A percentile compares a stretch with the other conserved stretches of the same genome.
Evolutionary conservation across 2,797 vertebrate genomes (phyloP).

Genomic region (Glossophaga mutica): DNA sequence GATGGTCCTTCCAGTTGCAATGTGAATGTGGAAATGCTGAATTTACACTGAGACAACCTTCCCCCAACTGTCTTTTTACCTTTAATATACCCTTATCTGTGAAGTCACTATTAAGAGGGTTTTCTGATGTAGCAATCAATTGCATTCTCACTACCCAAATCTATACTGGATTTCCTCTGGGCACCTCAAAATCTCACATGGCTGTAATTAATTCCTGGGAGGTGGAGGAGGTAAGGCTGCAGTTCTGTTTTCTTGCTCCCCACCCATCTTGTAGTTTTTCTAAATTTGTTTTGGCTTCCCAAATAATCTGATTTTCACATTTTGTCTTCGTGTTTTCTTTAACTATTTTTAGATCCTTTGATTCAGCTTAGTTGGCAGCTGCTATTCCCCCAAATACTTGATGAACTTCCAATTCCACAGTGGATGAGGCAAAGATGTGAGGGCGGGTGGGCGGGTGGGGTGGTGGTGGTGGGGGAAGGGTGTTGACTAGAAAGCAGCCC

Average conservation of each 20-base stretch:
- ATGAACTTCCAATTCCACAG: constrained; percentile 13
- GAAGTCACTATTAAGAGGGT: not conserved
- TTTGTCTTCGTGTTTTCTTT: constrained; percentile 58
- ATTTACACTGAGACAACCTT: not conserved
- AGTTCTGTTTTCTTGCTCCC: not conserved
- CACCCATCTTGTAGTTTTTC: constrained; percentile 17
- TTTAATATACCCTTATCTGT: not conserved
- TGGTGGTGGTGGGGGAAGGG: no score
- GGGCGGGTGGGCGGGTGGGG: no score
- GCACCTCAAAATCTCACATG: not conserved
- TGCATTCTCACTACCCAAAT: not conserved
- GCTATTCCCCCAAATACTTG: constrained; percentile 35
- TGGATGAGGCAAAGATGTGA: not conserved
- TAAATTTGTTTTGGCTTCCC: constrained; percentile 24
- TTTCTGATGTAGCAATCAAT: not conserved
- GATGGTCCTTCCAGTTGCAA: accelerated
- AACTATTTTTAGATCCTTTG: constrained; percentile 63
- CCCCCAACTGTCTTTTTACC: not conserved
- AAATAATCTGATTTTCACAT: constrained; percentile 56
- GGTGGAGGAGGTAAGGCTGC: not conserved
- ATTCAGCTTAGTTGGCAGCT: constrained; percentile 48
- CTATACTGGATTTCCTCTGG: not conserved
- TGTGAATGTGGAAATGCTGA: not conserved
- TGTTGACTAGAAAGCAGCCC: not conserved
- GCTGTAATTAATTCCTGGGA: not conserved